Conservation (phyloP, 2,113 vertebrate genomes). For the Phylloscopus whistleri region DNA sequence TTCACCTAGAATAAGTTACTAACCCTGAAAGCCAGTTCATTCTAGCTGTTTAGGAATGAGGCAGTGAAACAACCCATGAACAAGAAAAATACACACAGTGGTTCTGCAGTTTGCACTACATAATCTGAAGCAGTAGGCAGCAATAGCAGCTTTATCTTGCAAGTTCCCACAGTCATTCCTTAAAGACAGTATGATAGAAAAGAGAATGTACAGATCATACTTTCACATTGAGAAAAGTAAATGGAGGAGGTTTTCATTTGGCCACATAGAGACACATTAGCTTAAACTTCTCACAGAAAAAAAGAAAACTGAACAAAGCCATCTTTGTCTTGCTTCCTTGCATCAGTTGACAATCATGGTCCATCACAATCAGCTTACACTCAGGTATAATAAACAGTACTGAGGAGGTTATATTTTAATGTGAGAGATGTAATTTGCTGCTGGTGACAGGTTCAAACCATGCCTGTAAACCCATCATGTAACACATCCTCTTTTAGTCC, state of each 20-base stretch:
- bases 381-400: constrained; percentile 64
- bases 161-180: constrained; percentile 29
- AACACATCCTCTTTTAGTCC: constrained; percentile 54
- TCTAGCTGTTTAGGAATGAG: constrained; percentile 84
- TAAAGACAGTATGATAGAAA: constrained; percentile 1
- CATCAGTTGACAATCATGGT: constrained; percentile 53
- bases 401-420: constrained; percentile 46
- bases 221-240: neutral
- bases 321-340: constrained; percentile 63
- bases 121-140: constrained; percentile 78
- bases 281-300: neutral
- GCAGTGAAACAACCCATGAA: constrained; percentile 82
- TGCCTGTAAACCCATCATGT: constrained; percentile 31
- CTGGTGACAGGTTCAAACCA: constrained; percentile 52
- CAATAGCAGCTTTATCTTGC: constrained; percentile 77
- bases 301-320: constrained; percentile 58
- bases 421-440: constrained; percentile 56
- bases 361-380: constrained; percentile 64
- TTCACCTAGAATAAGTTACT: constrained; percentile 65
- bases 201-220: neutral
- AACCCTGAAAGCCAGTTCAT: constrained; percentile 76
- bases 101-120: constrained; percentile 79
- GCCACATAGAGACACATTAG: constrained; percentile 14
- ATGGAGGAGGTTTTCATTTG: constrained; percentile 37
- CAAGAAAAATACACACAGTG: constrained; percentile 83